Percentiles rank a stretch among this genome's conserved stretches.
These are phyloP conservation scores for Lasioglossum oenotherae DNA, from an alignment of 2,888 invertebrate species.

Conservation along the genomic window DNA sequence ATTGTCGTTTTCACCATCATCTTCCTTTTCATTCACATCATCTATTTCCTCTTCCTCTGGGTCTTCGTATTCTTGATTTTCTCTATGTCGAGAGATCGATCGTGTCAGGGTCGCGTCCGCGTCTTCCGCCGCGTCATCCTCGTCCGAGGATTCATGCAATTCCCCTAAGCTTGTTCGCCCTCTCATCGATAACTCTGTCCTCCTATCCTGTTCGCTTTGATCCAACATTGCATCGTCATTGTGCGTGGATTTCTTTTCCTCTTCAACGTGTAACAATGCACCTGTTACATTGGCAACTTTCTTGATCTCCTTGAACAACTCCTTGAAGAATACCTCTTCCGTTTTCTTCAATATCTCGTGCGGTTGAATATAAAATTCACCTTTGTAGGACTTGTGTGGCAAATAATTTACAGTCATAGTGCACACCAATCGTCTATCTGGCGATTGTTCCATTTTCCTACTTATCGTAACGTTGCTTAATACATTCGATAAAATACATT, in stretches of 20 bases:
- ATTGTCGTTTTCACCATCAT: slow-evolving; percentile 84
- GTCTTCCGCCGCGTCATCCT: slow-evolving; percentile 87
- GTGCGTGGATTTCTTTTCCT: slow-evolving; percentile 81
- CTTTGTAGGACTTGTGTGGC: slow-evolving; percentile 90
- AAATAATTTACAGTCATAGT: slow-evolving; percentile 90
- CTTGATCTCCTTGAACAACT: slow-evolving; percentile 88
- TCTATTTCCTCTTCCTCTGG: slow-evolving; percentile 84
- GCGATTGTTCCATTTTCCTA: slow-evolving; percentile 86
- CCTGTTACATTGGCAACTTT: slow-evolving; percentile 86
- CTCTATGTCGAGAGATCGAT: slow-evolving; percentile 83
- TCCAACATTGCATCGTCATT: slow-evolving; percentile 79
- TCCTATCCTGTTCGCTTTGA: slow-evolving; percentile 81
- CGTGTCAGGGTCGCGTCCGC: slow-evolving; percentile 84
- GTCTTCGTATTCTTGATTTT: slow-evolving; percentile 86
- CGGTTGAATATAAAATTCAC: slow-evolving; percentile 90
- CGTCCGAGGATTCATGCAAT: slow-evolving; percentile 87
- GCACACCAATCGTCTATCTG: slow-evolving; percentile 87
- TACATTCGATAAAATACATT: slow-evolving; percentile 92
- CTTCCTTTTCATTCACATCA: slow-evolving; percentile 79
- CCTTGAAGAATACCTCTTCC: slow-evolving; percentile 89
- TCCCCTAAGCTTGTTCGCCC: slow-evolving; percentile 75
- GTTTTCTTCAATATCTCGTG: slow-evolving; percentile 90
- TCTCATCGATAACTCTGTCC: slow-evolving; percentile 26
- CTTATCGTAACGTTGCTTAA: slow-evolving; percentile 89
- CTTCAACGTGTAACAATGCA: slow-evolving; percentile 84